Evolutionary conservation across 2,888 invertebrate genomes (phyloP).

Genomic region (Diogma glabrata): DNA sequence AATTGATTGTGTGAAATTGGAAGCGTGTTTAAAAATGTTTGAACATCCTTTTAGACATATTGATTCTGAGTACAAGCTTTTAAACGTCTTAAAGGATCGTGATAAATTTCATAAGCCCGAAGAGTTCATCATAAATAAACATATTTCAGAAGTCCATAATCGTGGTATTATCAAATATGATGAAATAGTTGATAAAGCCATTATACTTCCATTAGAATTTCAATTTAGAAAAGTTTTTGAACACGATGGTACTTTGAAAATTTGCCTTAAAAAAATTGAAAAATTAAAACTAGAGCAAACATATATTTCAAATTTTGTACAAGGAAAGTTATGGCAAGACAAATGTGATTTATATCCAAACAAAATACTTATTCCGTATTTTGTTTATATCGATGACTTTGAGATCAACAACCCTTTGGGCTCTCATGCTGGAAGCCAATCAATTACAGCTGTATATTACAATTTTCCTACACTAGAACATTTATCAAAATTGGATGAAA

Average conservation of each 20-base stretch:
- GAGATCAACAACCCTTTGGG: too few relatives aligned
- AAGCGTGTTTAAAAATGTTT: background rate
- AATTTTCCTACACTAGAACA: too few relatives aligned
- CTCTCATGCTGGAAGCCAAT: too few relatives aligned
- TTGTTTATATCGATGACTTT: too few relatives aligned
- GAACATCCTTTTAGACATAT: conserved; percentile 5
- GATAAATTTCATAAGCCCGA: background rate
- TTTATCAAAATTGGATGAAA: too few relatives aligned
- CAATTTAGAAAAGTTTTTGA: conserved; percentile 8
- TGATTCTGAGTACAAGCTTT: background rate
- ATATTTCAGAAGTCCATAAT: background rate
- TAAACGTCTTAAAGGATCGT: conserved; percentile 2
- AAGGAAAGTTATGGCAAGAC: too few relatives aligned
- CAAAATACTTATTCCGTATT: too few relatives aligned
- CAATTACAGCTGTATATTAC: too few relatives aligned
- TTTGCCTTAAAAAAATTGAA: background rate
- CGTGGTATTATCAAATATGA: background rate
- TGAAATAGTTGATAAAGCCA: background rate
- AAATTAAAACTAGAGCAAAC: background rate
- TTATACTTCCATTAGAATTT: conserved; percentile 4
- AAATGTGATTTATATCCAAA: conserved; percentile 6
- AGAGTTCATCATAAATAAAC: conserved; percentile 7
- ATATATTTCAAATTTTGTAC: conserved; percentile 9
- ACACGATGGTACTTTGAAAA: background rate
- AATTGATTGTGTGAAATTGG: background rate